A percentile compares a stretch with the other conserved stretches of the same genome.
phyloP scores from a whole-genome alignment of 2,888 invertebrate genomes.

The Agriopis aurantiaria region DNA sequence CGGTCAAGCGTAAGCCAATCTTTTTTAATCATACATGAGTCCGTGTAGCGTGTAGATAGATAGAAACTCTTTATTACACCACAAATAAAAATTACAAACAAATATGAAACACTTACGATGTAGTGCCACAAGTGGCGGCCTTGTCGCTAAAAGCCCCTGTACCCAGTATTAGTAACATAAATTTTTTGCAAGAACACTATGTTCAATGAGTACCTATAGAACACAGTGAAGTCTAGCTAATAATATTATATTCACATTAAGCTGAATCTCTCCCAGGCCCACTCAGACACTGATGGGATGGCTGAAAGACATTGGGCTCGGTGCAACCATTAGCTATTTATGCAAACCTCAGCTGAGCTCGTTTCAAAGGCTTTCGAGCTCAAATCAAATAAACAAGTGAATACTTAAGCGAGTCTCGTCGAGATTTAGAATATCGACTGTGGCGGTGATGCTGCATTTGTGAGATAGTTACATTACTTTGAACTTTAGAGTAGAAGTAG shows the following conservation, averaged over 20 bases:
- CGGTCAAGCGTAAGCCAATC: too few species aligned
- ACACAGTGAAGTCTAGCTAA: not conserved
- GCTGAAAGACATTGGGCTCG: constrained; percentile 51
- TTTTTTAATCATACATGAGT: too few species aligned
- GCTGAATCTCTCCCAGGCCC: constrained; percentile 37
- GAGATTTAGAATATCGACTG: constrained; percentile 9
- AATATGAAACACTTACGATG: too few species aligned
- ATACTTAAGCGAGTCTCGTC: constrained; percentile 30
- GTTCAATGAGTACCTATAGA: not conserved
- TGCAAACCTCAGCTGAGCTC: constrained; percentile 45
- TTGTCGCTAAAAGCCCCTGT: too few species aligned
- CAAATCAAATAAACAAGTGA: constrained; percentile 36
- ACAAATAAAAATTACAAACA: too few species aligned
- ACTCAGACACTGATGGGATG: constrained; percentile 58
- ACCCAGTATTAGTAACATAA: too few species aligned
- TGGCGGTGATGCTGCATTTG: constrained; percentile 10
- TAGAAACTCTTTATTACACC: too few species aligned
- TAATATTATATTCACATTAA: constrained; percentile 17
- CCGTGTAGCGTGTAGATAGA: too few species aligned
- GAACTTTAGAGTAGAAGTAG: too few species aligned
- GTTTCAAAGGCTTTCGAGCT: constrained; percentile 36
- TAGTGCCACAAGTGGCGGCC: too few species aligned
- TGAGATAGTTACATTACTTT: not conserved
- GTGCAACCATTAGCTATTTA: constrained; percentile 50
- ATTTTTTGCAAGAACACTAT: too few species aligned